Base-by-base conservation (phyloP, 2,888 invertebrate species). In the Tenodera sinensis region DNA sequence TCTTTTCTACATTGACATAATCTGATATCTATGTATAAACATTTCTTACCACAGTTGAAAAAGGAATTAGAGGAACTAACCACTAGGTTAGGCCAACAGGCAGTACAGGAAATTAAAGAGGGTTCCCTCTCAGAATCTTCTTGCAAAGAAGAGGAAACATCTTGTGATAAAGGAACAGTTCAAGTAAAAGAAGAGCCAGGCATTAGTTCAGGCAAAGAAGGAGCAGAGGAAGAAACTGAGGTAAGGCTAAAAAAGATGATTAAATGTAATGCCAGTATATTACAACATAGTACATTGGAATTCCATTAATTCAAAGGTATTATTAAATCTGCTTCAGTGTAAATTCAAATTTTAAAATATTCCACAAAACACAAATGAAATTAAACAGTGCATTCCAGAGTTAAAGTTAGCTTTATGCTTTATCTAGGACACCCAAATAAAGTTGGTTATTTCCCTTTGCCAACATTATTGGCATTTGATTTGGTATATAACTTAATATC, bases 1-100 rank as follows among this genome's bases (percentile, higher is more conserved):
- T 71, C 20, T 71, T 54, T 54, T 71, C 9, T 12, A 12, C 42
- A 4, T 71, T 71, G 6, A 20, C 54, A 71, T 71, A 71, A 71
- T 71, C 14, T 4, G 3, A 71, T 6, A 20, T 71, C 54, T 6
- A 0, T 71, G 20, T 71, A 20, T 71, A 42, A 71, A 71, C 54
- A 71, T 71, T 71, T 25, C 54, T 20, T 71, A 20, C 92, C 92
- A 28, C 90, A 94, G 94, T 91, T 96, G 90, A 95, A 95, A 87
- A 96, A 96, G 92, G 96, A 96, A 92, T 93, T 96, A 9, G 96
- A 96, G 91, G 96, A 96, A 83, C 91, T 96, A 4, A 94, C 94
- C 25, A 93, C 94, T 0, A 96, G 95, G 92, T 91, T 96, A 71
- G 95, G 94, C 0, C 95, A 95, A 89, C 94, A 95, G 91, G 94